Percentiles rank a stretch among this genome's conserved stretches.
phyloP scores from a whole-genome alignment of 1,140 invertebrate species.

The Hormaphis cornu region DNA sequence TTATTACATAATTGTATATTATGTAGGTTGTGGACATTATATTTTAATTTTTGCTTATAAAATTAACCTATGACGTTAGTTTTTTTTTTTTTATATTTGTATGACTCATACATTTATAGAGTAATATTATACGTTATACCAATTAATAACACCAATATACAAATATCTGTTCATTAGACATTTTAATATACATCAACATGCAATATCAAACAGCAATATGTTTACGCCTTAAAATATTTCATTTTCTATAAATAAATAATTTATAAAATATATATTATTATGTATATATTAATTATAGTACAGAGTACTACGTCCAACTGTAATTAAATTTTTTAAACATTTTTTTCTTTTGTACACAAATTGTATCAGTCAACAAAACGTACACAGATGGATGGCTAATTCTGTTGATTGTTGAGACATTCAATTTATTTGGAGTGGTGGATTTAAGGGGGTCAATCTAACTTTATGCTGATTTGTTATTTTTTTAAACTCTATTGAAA shows the following conservation, averaged over 20 bases:
- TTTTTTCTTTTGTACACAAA: no score
- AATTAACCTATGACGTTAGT: background rate
- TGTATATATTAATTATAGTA: no score
- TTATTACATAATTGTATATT: background rate
- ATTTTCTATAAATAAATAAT: background rate
- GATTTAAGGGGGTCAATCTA: no score
- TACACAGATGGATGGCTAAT: no score
- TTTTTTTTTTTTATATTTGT: background rate
- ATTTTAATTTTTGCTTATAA: slow-evolving; percentile 11
- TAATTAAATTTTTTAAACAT: no score
- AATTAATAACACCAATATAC: background rate
- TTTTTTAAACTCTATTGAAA: no score
- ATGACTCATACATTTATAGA: background rate
- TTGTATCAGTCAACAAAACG: no score
- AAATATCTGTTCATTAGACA: background rate
- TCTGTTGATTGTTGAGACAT: no score
- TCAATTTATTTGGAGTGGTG: no score
- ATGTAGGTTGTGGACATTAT: slow-evolving; percentile 13
- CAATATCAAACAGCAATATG: background rate
- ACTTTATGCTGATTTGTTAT: no score
- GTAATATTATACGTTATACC: background rate
- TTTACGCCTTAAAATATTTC: background rate
- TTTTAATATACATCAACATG: background rate
- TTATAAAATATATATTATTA: no score
- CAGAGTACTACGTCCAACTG: no score